Evolutionary conservation across 2,113 vertebrate species (phyloP).

Genomic region (Pachypanchax playfairii): DNA sequence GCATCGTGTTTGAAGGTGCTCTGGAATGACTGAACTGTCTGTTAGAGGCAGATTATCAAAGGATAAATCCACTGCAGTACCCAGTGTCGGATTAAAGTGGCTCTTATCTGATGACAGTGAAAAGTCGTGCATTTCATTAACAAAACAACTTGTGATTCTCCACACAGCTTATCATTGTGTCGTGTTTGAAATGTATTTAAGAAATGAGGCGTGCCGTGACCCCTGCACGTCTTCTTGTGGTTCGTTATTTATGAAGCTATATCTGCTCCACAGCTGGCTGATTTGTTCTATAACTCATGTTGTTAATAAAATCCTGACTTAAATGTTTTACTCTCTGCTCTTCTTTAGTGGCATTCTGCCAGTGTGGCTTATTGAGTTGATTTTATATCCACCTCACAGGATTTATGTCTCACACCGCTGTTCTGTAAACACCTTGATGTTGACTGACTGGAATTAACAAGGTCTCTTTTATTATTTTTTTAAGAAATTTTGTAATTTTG

Average conservation of each 20-base stretch:
- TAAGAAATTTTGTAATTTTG: too few species aligned
- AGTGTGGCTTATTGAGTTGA: neutral
- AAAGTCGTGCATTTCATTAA: constrained; percentile 4
- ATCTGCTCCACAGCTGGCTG: neutral
- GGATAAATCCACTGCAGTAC: constrained; percentile 17
- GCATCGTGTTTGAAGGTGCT: neutral
- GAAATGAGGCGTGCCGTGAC: neutral
- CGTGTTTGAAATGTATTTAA: neutral
- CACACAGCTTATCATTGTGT: neutral
- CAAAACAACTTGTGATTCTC: neutral
- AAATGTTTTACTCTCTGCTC: too few species aligned
- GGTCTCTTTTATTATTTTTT: too few species aligned
- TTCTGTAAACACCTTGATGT: neutral
- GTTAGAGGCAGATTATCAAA: constrained; percentile 13
- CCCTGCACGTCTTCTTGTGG: neutral
- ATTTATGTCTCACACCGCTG: neutral
- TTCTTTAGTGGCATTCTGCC: too few species aligned
- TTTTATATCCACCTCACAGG: neutral
- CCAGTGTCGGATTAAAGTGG: constrained; percentile 1
- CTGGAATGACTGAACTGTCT: constrained; percentile 3
- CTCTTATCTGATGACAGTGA: constrained; percentile 29
- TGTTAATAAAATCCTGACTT: neutral
- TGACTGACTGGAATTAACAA: too few species aligned
- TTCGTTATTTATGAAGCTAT: neutral
- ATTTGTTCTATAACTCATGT: neutral